phyloP scores from a whole-genome alignment of 2,113 vertebrate species.

The Lutjanus erythropterus region DNA sequence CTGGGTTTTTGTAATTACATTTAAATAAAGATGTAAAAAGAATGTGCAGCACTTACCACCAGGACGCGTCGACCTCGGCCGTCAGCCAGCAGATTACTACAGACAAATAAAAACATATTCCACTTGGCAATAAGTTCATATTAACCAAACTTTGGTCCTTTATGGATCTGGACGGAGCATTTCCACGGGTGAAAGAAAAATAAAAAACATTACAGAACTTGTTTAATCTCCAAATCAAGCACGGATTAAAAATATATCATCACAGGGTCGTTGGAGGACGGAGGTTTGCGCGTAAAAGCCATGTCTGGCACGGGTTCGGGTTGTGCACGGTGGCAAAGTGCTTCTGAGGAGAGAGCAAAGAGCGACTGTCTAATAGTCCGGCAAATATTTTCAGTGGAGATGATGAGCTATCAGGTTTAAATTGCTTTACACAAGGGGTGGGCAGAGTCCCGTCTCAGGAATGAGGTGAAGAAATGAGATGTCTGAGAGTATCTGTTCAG shows the following conservation, averaged over 20 bases:
- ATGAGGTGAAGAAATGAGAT: constrained; percentile 83
- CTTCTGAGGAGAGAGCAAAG: constrained; percentile 13
- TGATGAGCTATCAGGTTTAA: constrained; percentile 82
- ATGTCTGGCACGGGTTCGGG: constrained; percentile 16
- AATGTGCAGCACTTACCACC: constrained; percentile 89
- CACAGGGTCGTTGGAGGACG: no score
- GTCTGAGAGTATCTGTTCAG: constrained; percentile 85
- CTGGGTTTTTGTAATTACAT: neutral
- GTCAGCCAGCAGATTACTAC: constrained; percentile 88
- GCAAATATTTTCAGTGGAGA: constrained; percentile 59
- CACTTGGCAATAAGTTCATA: constrained; percentile 92
- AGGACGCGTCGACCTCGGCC: constrained; percentile 91
- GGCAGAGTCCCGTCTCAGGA: constrained; percentile 79
- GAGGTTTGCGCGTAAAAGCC: constrained; percentile 51
- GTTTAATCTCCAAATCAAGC: constrained; percentile 3
- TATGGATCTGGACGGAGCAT: constrained; percentile 71
- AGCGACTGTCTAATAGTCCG: constrained; percentile 48
- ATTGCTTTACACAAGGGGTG: constrained; percentile 79
- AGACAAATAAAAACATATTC: constrained; percentile 90
- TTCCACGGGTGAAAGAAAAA: constrained; percentile 54
- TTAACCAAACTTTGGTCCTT: constrained; percentile 80
- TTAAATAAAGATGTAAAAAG: neutral
- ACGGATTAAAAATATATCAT: neutral
- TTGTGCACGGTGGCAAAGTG: constrained; percentile 6
- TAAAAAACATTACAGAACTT: neutral